Percentiles rank a stretch among this genome's conserved stretches.
Conservation (phyloP, 2,113 vertebrate species). For the Formicarius rufipectus region DNA sequence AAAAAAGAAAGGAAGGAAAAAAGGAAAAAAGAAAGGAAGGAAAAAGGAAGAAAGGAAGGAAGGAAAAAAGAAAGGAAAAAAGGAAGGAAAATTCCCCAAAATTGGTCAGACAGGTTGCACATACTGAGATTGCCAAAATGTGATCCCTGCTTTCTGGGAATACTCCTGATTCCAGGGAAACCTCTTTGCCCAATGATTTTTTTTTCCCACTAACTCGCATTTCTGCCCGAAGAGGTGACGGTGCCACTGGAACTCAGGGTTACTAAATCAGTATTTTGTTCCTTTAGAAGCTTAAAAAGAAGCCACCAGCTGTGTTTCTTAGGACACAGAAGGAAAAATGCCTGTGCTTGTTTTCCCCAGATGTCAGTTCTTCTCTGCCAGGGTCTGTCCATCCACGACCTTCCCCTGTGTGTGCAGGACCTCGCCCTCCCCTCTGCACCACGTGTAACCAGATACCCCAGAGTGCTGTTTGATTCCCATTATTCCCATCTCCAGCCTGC, state of each 20-base stretch:
- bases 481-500: not conserved
- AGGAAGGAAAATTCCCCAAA: too few species aligned
- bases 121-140: not conserved
- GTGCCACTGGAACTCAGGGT: not conserved
- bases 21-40: too few species aligned
- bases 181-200: not conserved
- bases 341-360: not conserved
- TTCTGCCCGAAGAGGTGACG: not conserved
- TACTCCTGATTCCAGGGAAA: not conserved
- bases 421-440: not conserved
- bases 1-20: too few species aligned
- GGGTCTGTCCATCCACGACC: too few species aligned
- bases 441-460: not conserved
- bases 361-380: not conserved
- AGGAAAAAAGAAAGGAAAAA: too few species aligned
- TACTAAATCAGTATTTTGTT: not conserved
- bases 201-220: not conserved
- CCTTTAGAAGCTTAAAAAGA: not conserved
- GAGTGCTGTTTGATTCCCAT: not conserved
- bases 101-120: rapidly evolving
- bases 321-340: not conserved
- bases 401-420: not conserved
- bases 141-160: not conserved
- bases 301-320: not conserved
- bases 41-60: too few species aligned